Base-by-base conservation (phyloP, 2,888 invertebrate species). In the Cecidostiba fungosa region DNA sequence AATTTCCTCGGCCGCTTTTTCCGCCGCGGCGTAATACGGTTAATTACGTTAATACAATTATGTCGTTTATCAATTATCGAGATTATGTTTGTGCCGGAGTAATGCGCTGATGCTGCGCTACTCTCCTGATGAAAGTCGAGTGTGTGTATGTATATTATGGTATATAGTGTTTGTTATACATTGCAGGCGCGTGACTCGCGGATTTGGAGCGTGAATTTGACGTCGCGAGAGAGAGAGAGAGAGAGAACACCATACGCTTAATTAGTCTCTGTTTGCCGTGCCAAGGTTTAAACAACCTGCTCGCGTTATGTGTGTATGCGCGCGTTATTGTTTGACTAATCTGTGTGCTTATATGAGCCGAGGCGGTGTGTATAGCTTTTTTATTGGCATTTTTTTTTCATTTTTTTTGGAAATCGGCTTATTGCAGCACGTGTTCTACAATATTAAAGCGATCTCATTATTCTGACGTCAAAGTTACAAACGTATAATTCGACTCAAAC, bases 21-120 rank as follows among this genome's bases (percentile, higher is more conserved):
- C 59, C 73, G 81, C n/a, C 19, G 10, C 8, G 14, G 29, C 69
- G 69, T 76, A 76, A 82, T 78, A 50, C 80, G 79, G 39, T 80
- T 84, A 80, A 84, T 84, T 79, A 79, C 84, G 32, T 32, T 84
- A 76, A 80, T 79, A 69, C 74, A 69, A 80, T 84, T 79, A 84
- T 74, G 74, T 80, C 84, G 84, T 84, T 84, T 76, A 79, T 84
- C 84, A 84, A 80, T 84, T 84, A 84, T 84, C 70, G 84, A 83
- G 83, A 72, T 82, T 76, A 50, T 39, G 69, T 69, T 47, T 66
- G 74, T 23, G 29, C 39, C 69, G 69, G 69, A 29, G 47, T 19
- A 47, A 26, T 39, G 62, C 50, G 10, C n/a, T 43, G 8, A 1
- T 19, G 26, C 10, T 47, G 29, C 3, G 32, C 29, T 47, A 43